Evolutionary conservation across 2,113 vertebrate genomes (phyloP).

Genomic region (Centropus bengalensis): DNA sequence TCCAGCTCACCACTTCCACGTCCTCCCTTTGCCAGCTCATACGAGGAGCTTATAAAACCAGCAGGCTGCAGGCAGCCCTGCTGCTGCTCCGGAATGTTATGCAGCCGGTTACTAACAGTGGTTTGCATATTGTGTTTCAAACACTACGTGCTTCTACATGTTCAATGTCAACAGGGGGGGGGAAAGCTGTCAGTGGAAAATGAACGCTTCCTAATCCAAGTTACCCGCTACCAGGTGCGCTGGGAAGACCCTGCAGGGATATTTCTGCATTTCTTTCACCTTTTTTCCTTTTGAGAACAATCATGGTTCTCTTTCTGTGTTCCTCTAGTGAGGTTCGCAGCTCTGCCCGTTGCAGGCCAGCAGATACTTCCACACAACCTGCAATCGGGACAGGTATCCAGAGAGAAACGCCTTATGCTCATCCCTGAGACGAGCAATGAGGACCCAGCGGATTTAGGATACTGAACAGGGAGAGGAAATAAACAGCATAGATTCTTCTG

Average conservation of each 20-base stretch:
- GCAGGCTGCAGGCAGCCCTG: not conserved
- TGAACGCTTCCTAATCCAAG: not conserved
- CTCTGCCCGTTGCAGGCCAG: not conserved
- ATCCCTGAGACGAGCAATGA: rapidly evolving
- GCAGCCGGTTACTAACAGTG: not conserved
- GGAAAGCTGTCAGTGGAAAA: not conserved
- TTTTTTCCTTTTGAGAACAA: not conserved
- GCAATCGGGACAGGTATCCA: not conserved
- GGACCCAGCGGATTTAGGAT: not conserved
- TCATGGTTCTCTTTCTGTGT: not conserved
- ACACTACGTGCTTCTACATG: constrained; percentile 13
- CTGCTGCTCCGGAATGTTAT: not conserved
- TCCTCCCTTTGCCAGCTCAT: not conserved
- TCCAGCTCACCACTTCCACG: not conserved
- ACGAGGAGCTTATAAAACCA: not conserved
- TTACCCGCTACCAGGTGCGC: not conserved
- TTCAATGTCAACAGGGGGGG: not conserved
- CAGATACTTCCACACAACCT: not conserved
- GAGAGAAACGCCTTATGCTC: rapidly evolving
- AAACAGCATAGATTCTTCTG: not conserved
- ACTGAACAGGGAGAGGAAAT: not conserved
- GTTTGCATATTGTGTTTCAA: constrained; percentile 30
- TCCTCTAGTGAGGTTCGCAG: not conserved
- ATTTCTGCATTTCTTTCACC: not conserved
- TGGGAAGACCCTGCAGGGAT: not conserved